Base-by-base conservation (phyloP, 35 echinoderm and acorn worm species). In the Apostichopus californicus region DNA sequence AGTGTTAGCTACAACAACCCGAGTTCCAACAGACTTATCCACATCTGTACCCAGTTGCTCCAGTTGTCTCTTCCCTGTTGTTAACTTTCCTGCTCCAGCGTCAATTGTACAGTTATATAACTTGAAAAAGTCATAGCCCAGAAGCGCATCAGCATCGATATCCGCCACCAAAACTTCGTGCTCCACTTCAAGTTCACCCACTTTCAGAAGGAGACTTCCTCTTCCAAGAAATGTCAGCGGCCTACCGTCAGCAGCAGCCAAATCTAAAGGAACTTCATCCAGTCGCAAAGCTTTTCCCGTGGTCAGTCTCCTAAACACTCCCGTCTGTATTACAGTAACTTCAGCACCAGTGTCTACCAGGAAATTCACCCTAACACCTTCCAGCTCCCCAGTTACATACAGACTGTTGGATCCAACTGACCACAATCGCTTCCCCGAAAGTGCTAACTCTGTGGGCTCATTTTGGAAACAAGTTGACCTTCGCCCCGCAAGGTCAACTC, bases 81-180 rank as follows among this genome's bases (percentile, higher is more conserved):
- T 87, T 14, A 87, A 13, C 56, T 10, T 57, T 15, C 56, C 83
- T 46, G 13, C 53, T 17, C 83, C 83, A 56, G 53, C 83, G 24
- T 87, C 83, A 60, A 21, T 87, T 8, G 56, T 87, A 10, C 83
- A 87, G 4, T 87, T 87, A 11, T 61, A 87, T 46, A 55, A 54
- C 22, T 60, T 34, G 10, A 87, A 65, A 60, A 87, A 87, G 21
- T 87, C 83, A 21, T 87, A 87, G 22, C 80, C 79, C 9, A 82
- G 18, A 17, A 82, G 55, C 79, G 28, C 79, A 56, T 82, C 83
- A 14, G 55, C 56, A 23, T 86, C 83, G 12, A 86, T 86, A 23
- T 86, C 83, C 11, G 52, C 56, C 55, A 86, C 56, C 9, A 21
- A 86, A 55, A 86, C 83, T 8, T 86, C 83, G 22, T 86, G 83